Conservation (phyloP, 2,113 vertebrate species). For the Neofelis nebulosa region DNA sequence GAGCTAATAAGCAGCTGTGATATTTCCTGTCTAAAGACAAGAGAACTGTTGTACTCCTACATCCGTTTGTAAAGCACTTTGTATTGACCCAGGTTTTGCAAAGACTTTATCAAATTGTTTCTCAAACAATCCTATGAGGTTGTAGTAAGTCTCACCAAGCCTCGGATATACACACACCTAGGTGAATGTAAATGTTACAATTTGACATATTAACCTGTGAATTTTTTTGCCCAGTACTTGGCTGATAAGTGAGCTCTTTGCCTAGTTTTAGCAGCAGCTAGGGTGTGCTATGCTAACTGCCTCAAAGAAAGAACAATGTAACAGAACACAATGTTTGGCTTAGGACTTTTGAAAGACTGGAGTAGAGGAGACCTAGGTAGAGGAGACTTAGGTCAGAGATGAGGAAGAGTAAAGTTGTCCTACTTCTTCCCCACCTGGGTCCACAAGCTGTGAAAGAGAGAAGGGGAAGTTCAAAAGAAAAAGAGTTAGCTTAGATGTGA, state of each 20-base stretch:
- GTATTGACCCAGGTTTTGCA: conserved; percentile 32
- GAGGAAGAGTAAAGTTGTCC: neutral
- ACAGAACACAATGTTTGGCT: neutral
- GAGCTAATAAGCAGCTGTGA: neutral
- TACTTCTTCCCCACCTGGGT: neutral
- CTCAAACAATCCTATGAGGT: conserved; percentile 29
- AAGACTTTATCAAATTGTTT: conserved; percentile 48
- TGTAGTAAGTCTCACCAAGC: neutral
- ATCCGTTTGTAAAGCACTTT: neutral
- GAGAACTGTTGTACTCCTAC: conserved; percentile 1
- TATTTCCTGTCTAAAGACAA: conserved; percentile 1
- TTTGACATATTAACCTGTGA: neutral
- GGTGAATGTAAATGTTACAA: neutral
- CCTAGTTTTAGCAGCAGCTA: neutral
- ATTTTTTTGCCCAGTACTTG: conserved; percentile 2
- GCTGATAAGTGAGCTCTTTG: neutral
- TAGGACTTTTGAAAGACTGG: neutral
- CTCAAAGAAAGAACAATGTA: neutral
- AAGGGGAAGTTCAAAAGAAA: neutral
- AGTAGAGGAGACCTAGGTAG: neutral
- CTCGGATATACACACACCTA: neutral
- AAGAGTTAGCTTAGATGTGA: neutral
- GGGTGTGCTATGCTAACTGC: neutral
- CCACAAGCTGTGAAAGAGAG: neutral
- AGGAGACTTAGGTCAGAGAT: neutral